Evolutionary conservation across 2,888 invertebrate species (phyloP), one percentile per base, ranked within the genome.

Genomic region (Hypomecis punctinalis): DNA sequence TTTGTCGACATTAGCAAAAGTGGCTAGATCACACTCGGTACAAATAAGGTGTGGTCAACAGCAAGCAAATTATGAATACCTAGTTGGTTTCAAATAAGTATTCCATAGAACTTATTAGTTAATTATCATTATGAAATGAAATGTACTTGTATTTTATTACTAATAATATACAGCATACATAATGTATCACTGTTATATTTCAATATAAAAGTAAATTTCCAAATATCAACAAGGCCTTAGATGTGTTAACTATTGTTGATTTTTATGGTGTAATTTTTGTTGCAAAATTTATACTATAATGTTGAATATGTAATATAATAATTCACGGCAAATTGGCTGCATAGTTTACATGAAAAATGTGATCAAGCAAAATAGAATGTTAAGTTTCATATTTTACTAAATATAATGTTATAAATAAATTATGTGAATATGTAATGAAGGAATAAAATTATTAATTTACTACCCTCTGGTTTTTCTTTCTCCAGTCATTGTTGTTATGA

Each of bases 371-470:
- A 77, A 77, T 84, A 84, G 84, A 89, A 85, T 23, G 86, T 90
- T 91, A 91, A 90, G 90, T 91, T 91, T 90, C 84, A 90, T 91
- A 91, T 91, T 90, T 87, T 90, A 90, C 86, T 86, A 82, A 81
- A 81, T 84, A 85, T 81, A 82, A 81, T 82, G 85, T 88, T 89
- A 23, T 23, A 83, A 85, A 84, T 89, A 84, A 85, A 67, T 67
- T 88, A 87, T 91, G 91, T 92, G 92, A 86, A 92, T 91, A 92
- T 89, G 89, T 91, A 90, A 91, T 82, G 82, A 86, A 85, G 85
- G 85, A 89, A 90, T 91, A 91, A 91, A 92, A 83, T 92, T 92
- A 92, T 88, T 91, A 92, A 93, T 91, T 93, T 93, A 92, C 90
- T 91, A 91, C 62, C 48, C 71, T 54, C 70, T 63, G 70, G 80